A percentile compares a stretch with the other conserved stretches of the same genome.
Conservation (phyloP, 1,140 invertebrate species). For the Drosophila kurseongensis region DNA sequence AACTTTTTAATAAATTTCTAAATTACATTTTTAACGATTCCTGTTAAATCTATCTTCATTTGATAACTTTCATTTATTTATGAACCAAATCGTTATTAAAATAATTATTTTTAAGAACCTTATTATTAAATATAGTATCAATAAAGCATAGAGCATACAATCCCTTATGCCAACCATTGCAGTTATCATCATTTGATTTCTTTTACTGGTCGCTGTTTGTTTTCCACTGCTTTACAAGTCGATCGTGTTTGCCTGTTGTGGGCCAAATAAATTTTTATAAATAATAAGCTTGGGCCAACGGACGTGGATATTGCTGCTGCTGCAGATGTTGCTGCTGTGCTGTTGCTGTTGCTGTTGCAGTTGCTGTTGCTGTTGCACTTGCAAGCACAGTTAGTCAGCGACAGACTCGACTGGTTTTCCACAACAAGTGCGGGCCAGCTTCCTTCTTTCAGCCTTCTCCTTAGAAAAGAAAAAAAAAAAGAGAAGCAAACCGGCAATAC, state of each 20-base stretch:
- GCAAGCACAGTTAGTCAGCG: constrained; percentile 75
- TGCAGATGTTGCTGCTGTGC: constrained; percentile 34
- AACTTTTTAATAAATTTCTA: no score
- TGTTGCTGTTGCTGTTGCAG: constrained; percentile 56
- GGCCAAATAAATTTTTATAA: constrained; percentile 77
- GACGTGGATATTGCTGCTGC: constrained; percentile 37
- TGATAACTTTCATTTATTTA: no score
- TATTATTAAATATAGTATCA: no score
- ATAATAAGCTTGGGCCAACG: constrained; percentile 76
- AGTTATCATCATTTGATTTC: constrained; percentile 79
- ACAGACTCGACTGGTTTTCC: constrained; percentile 74
- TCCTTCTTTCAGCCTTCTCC: constrained; percentile 56
- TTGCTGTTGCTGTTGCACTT: constrained; percentile 59
- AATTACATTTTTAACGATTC: no score
- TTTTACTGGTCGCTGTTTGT: constrained; percentile 20
- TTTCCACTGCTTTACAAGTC: constrained; percentile 53
- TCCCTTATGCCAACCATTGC: constrained; percentile 24
- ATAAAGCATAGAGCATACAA: not conserved
- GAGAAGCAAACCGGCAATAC: constrained; percentile 40
- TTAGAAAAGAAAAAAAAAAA: constrained; percentile 2
- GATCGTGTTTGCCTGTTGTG: constrained; percentile 73
- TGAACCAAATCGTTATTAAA: no score
- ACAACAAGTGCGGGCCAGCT: constrained; percentile 71
- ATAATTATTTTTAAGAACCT: no score
- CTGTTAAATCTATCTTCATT: no score